These are phyloP conservation scores for Hypothenemus hampei DNA, from an alignment of 1,140 invertebrate species.

Conservation along the genomic window DNA sequence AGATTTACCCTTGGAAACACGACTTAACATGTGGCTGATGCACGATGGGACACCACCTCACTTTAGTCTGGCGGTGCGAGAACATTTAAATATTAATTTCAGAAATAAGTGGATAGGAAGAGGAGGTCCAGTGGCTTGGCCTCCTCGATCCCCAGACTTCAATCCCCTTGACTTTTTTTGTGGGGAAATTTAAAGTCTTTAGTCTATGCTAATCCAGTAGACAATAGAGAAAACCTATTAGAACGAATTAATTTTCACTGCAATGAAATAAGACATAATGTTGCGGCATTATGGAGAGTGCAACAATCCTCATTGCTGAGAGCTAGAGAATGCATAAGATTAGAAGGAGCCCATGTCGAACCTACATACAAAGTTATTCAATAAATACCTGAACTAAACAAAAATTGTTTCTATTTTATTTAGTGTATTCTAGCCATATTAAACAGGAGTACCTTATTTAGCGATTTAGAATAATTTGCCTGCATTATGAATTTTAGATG, in stretches of 20 bases:
- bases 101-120: too few species aligned
- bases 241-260: conserved; percentile 8
- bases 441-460: too few species aligned
- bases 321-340: too few species aligned
- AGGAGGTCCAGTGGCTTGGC: not conserved
- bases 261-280: conserved; percentile 1
- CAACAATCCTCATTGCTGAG: conserved; percentile 6
- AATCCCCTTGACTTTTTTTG: not conserved
- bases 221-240: conserved; percentile 10
- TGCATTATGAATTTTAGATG: too few species aligned
- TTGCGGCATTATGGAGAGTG: not conserved
- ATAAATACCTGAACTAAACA: too few species aligned
- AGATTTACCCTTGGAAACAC: not conserved
- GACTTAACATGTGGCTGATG: too few species aligned
- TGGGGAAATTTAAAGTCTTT: conserved; percentile 11
- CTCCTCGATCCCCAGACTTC: too few species aligned
- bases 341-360: conserved; percentile 6
- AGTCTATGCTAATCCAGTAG: conserved; percentile 13
- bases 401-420: too few species aligned
- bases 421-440: too few species aligned
- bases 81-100: not conserved
- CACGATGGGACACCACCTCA: not conserved
- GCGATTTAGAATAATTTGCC: too few species aligned
- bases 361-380: too few species aligned
- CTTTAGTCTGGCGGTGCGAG: not conserved